phyloP scores from a whole-genome alignment of 2,797 vertebrate species.

The Poecilia wingei region DNA sequence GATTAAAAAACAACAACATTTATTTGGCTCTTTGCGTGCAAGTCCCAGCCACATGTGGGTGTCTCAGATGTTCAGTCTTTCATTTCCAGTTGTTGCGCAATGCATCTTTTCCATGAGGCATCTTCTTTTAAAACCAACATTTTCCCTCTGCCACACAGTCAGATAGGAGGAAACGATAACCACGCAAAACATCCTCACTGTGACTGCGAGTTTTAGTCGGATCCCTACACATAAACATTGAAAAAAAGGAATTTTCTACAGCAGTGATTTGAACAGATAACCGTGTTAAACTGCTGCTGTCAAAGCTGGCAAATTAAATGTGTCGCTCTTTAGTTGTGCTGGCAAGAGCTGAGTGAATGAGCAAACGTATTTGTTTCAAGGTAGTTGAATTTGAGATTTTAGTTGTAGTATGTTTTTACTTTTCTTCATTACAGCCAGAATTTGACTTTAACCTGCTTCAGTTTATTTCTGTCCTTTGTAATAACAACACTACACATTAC shows the following conservation, averaged over 20 bases:
- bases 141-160: slow-evolving; percentile 53
- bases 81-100: slow-evolving; percentile 78
- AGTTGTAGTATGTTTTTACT: slow-evolving; percentile 28
- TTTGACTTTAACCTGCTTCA: slow-evolving; percentile 73
- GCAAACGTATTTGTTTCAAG: background rate
- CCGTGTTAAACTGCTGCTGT: background rate
- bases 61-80: slow-evolving; percentile 73
- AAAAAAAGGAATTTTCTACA: background rate
- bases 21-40: slow-evolving; percentile 68
- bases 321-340: background rate
- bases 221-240: slow-evolving; percentile 18
- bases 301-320: background rate
- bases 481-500: slow-evolving; percentile 57
- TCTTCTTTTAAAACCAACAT: slow-evolving; percentile 78
- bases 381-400: background rate
- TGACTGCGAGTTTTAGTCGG: slow-evolving; percentile 19
- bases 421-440: slow-evolving; percentile 64
- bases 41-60: slow-evolving; percentile 74
- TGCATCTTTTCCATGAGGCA: slow-evolving; percentile 75
- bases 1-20: slow-evolving; percentile 10
- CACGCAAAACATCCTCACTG: slow-evolving; percentile 53
- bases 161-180: slow-evolving; percentile 69
- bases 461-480: slow-evolving; percentile 67
- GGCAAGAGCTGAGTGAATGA: background rate
- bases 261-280: background rate